These are phyloP conservation scores for Drosophila putrida DNA, from an alignment of 2,888 invertebrate species.

Conservation along the genomic window DNA sequence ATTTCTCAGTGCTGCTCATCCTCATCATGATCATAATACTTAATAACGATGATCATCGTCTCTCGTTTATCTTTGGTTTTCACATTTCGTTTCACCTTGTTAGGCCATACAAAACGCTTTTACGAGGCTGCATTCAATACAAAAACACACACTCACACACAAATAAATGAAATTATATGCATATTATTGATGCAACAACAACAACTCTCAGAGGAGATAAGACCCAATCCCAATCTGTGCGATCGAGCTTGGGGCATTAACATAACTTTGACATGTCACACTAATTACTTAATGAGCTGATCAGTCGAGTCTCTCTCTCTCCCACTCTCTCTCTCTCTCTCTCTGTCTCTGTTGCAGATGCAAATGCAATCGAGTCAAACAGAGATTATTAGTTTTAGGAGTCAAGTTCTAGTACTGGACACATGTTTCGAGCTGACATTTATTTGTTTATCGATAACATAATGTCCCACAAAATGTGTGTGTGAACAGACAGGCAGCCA, in stretches of 20 bases:
- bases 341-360: background rate
- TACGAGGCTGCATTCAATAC: conserved; percentile 55
- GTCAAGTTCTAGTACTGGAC: conserved; percentile 26
- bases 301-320: conserved; percentile 32
- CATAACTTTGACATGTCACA: conserved; percentile 84
- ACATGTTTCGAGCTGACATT: conserved; percentile 60
- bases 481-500: conserved; percentile 48
- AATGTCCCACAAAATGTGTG: conserved; percentile 62
- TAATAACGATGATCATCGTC: conserved; percentile 44
- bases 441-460: conserved; percentile 65
- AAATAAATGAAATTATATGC: conserved; percentile 72
- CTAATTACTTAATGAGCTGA: conserved; percentile 84
- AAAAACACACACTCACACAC: conserved; percentile 16
- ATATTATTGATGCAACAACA: conserved; percentile 60
- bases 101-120: conserved; percentile 72
- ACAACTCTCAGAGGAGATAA: conserved; percentile 67
- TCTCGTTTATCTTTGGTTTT: conserved; percentile 60
- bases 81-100: conserved; percentile 78
- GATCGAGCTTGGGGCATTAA: conserved; percentile 72
- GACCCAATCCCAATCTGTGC: conserved; percentile 63
- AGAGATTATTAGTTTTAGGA: conserved; percentile 44
- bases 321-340: no score
- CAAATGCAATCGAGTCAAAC: conserved; percentile 5
- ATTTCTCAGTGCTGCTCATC: conserved; percentile 62
- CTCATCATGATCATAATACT: conserved; percentile 40